Conservation (phyloP, 2,797 vertebrate genomes). For the Falco cherrug region DNA sequence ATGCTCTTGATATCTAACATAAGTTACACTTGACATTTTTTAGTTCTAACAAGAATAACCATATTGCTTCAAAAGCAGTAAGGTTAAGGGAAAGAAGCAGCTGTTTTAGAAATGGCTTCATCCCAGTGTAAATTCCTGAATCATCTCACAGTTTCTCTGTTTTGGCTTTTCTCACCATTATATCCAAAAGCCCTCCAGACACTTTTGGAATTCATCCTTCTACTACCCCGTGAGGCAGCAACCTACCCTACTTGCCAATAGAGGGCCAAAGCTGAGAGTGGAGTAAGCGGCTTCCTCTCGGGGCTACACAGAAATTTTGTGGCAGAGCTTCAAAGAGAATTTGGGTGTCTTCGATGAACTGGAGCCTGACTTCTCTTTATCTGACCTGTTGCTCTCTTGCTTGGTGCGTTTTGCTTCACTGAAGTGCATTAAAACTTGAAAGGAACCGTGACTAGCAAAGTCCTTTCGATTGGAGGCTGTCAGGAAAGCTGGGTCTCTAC, state of each 20-base stretch:
- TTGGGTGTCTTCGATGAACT: neutral
- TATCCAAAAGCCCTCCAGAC: neutral
- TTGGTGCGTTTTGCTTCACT: neutral
- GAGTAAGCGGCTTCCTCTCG: neutral
- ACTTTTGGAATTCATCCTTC: neutral
- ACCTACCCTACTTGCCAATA: neutral
- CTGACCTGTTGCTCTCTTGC: neutral
- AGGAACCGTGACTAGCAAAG: neutral
- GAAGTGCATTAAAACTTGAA: neutral
- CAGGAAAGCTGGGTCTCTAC: neutral
- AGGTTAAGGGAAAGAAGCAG: neutral
- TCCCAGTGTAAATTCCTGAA: neutral
- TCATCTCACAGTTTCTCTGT: neutral
- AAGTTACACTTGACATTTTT: slow-evolving; percentile 17
- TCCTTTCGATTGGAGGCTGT: neutral
- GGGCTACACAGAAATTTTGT: neutral
- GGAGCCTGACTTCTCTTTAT: neutral
- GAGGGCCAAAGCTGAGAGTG: neutral
- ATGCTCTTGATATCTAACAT: neutral
- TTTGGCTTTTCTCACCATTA: neutral
- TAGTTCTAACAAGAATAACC: neutral
- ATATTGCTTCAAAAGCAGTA: neutral
- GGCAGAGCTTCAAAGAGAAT: neutral
- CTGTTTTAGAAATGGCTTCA: neutral
- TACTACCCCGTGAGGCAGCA: neutral